These are phyloP conservation scores for Sphenopsis melanotis DNA, from an alignment of 2,797 vertebrate genomes.

Conservation along the genomic window DNA sequence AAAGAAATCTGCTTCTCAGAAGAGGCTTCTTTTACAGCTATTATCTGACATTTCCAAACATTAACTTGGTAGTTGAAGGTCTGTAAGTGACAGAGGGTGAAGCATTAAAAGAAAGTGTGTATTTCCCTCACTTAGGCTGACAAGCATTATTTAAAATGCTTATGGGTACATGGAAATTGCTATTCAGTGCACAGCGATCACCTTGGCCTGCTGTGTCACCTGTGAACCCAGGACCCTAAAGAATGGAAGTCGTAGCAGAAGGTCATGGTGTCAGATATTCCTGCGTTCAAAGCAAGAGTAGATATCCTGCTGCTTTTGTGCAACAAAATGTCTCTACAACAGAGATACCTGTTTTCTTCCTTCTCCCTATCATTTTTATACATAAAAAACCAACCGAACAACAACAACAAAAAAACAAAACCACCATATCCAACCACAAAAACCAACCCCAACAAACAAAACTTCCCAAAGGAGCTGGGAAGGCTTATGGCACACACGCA, in stretches of 20 bases:
- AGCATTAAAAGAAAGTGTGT: background rate
- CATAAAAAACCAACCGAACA: background rate
- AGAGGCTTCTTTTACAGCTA: background rate
- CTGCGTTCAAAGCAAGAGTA: background rate
- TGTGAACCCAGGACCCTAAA: background rate
- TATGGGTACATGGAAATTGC: background rate
- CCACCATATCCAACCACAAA: background rate
- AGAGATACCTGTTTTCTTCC: background rate
- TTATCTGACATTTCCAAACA: background rate
- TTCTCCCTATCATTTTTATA: background rate
- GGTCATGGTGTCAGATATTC: background rate
- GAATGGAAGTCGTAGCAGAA: background rate
- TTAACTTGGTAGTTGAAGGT: background rate
- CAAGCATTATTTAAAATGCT: background rate
- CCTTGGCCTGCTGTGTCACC: background rate
- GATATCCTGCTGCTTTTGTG: background rate
- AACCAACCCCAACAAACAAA: background rate
- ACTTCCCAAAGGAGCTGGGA: background rate
- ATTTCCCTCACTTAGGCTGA: background rate
- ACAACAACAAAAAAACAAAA: background rate
- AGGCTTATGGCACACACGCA: background rate
- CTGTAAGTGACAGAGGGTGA: background rate
- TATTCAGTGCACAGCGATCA: background rate
- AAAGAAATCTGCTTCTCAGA: background rate
- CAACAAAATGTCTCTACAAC: background rate